Evolutionary conservation across 2,888 invertebrate genomes (phyloP), one percentile per base, ranked within the genome.

Genomic region (Dryococelus australis): DNA sequence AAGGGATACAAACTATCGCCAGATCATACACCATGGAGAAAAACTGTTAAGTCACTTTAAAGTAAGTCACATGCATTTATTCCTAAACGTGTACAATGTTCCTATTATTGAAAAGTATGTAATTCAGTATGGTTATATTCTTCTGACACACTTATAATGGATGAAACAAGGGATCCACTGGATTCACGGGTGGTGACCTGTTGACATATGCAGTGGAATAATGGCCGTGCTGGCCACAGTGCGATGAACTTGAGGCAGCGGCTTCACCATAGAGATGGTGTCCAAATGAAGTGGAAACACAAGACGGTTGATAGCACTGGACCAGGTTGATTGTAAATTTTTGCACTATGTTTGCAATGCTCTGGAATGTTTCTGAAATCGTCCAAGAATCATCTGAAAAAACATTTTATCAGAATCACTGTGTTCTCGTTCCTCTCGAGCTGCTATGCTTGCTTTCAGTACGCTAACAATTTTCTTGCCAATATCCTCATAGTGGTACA

Each of bases 1-100:
- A 85, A 85, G 43, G 26, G 85, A 84, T 84, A 79, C 79, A 8
- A 79, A 79, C 27, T 79, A 13, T 79, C 9, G n/a, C 79, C 79
- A 8, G 24, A 79, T 1, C n/a, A 79, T 79, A 84, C 43, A 43
- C 84, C 84, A 43, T 43, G 84, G 6, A 43, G n/a, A 84, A 43
- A 84, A 84, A 28, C 43, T 4, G 35, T 43, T 16, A 28, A 20
- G 84, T 84, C 84, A 84, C 84, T 84, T 43, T 84, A 84, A 84
- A 35, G 12, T 4, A 84, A 20, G 84, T 47, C 26, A 84, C 28
- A 43, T 84, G 0, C 5, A 43, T 84, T 43, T 35, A 35, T 4
- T 35, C 35, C 4, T 35, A 35, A 35, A 3, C 35, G 1, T 35
- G 1, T 35, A 1, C 1, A 4, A 35, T 3, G 35, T 35, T 35